A percentile compares a stretch with the other conserved stretches of the same genome.
These are phyloP conservation scores for Aphis gossypii DNA, from an alignment of 1,140 invertebrate genomes.

Conservation along the genomic window DNA sequence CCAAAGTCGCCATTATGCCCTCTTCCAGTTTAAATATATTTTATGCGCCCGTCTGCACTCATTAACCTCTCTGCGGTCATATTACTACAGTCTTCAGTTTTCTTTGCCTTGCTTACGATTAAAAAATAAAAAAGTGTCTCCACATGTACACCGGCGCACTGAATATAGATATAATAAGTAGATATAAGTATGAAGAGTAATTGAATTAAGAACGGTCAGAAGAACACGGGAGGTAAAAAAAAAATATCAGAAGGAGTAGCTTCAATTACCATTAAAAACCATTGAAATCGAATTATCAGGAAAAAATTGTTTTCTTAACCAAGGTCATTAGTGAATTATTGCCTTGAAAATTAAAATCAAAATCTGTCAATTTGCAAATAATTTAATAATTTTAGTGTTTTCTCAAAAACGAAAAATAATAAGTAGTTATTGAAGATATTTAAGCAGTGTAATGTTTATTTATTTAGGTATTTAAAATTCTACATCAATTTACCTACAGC, in stretches of 20 bases:
- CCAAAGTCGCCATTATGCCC: slow-evolving; percentile 17
- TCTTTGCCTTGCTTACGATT: neutral
- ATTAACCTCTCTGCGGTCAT: slow-evolving; percentile 2
- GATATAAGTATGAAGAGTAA: neutral
- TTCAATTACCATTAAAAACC: slow-evolving; percentile 17
- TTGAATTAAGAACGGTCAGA: slow-evolving; percentile 31
- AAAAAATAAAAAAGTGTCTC: neutral
- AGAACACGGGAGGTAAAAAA: slow-evolving; percentile 1
- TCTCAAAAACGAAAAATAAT: neutral
- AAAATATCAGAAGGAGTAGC: too few relatives aligned
- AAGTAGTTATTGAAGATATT: neutral
- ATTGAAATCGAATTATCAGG: slow-evolving; percentile 8
- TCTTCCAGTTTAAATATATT: slow-evolving; percentile 23
- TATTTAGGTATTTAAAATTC: neutral
- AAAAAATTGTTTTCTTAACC: neutral
- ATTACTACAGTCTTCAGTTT: slow-evolving; percentile 13
- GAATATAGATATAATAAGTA: neutral
- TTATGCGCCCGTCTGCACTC: slow-evolving; percentile 7
- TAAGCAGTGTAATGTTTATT: neutral
- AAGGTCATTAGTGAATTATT: neutral
- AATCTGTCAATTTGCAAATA: neutral
- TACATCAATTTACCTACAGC: neutral
- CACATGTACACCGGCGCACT: neutral
- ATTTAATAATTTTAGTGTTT: neutral
- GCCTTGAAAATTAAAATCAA: neutral